These are phyloP conservation scores for Dicentrarchus labrax DNA, from an alignment of 2,113 vertebrate genomes.

Conservation along the genomic window DNA sequence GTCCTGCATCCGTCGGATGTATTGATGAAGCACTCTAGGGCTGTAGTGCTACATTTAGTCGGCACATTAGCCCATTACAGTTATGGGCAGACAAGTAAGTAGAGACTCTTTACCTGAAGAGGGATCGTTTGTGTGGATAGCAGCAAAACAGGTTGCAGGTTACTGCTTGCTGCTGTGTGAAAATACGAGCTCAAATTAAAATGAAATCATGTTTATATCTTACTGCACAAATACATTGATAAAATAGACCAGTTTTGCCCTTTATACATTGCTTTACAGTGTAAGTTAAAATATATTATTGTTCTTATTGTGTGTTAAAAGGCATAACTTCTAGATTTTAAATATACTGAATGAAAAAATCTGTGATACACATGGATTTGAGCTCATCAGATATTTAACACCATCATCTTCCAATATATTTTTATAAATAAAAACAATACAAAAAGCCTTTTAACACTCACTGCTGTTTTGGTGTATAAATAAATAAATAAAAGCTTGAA, in stretches of 20 bases:
- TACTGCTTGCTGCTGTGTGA: background rate
- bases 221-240: background rate
- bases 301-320: background rate
- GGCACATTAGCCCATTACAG: constrained; percentile 77
- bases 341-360: background rate
- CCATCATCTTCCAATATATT: background rate
- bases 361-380: background rate
- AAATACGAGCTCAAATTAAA: background rate
- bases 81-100: constrained; percentile 69
- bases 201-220: background rate
- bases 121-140: constrained; percentile 59
- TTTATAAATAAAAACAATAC: background rate
- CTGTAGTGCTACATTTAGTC: constrained; percentile 76
- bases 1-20: constrained; percentile 76
- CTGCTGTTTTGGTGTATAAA: too few species aligned
- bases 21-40: constrained; percentile 80
- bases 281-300: background rate
- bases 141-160: constrained; percentile 16
- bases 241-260: background rate
- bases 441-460: too few species aligned
- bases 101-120: constrained; percentile 79
- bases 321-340: background rate
- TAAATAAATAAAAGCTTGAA: background rate
- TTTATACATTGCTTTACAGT: background rate
- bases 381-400: background rate